These are phyloP conservation scores for Temnothorax ravouxi DNA, from an alignment of 2,888 invertebrate species.

Conservation along the genomic window DNA sequence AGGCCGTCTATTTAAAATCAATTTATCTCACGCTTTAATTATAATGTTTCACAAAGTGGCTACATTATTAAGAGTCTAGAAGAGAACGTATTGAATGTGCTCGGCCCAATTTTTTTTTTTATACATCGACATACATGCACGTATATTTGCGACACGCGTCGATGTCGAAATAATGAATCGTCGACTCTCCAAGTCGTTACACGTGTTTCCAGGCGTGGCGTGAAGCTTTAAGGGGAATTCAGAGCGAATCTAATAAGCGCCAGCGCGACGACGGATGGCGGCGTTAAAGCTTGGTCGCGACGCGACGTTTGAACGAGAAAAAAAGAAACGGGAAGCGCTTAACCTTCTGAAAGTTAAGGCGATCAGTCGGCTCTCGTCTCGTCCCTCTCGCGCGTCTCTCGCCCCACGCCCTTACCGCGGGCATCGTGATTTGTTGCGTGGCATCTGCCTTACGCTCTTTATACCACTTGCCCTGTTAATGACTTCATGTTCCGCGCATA, in stretches of 20 bases:
- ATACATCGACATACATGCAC: constrained; percentile 7
- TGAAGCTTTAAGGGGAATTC: constrained; percentile 23
- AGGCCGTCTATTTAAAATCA: constrained; percentile 5
- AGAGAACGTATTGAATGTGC: constrained; percentile 1
- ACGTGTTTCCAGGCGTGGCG: constrained; percentile 36
- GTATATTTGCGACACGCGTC: constrained; percentile 22
- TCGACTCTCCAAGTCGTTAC: background rate
- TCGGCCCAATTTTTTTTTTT: constrained; percentile 13
- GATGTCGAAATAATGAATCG: constrained; percentile 36
- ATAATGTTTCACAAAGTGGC: background rate
- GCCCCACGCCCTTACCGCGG: constrained; percentile 36
- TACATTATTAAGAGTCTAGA: background rate
- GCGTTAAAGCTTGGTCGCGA: constrained; percentile 61
- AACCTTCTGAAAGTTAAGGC: constrained; percentile 62
- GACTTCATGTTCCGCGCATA: constrained; percentile 57
- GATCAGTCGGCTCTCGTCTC: constrained; percentile 69
- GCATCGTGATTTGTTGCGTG: constrained; percentile 65
- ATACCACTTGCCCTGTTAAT: constrained; percentile 63
- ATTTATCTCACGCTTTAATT: constrained; percentile 18
- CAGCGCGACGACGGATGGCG: constrained; percentile 39
- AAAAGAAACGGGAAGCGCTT: constrained; percentile 55
- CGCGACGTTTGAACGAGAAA: constrained; percentile 45
- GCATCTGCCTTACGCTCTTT: constrained; percentile 58
- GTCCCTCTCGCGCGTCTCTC: background rate
- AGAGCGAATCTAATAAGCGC: constrained; percentile 60